Base-by-base conservation (phyloP, 2,888 invertebrate species). In the Drosophila meridiana region DNA sequence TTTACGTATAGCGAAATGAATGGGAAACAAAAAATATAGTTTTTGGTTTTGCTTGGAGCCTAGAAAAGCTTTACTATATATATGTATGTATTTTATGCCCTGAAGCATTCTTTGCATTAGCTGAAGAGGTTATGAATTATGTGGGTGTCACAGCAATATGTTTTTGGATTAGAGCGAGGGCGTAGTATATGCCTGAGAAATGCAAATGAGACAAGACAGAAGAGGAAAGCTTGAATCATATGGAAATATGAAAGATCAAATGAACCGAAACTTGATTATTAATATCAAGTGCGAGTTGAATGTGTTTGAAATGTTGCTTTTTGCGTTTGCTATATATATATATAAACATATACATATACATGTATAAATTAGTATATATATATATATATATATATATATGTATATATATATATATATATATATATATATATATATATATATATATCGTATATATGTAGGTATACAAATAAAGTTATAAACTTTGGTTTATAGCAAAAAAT, bases 71-170 rank as follows among this genome's bases (percentile, higher is more conserved):
- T 73, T 80, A 58, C 50, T 80, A 59, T 73, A 72, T 14, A 4
- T 14, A n/a, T 40, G 14, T 26, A 26, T 45, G 26, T 83, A 43
- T 57, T n/a, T 40, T 2, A 55, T 55, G 78, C 71, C 66, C 65
- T 66, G 50, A 71, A 71, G 72, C 72, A 66, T 45, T 58, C 66
- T 47, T 58, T 61, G 70, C 77, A 73, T 80, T 71, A 80, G 71
- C 75, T 76, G 76, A 73, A 76, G 78, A 82, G 74, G 69, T 70
- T 79, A 67, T 69, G 65, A 45, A 73, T 42, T 42, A 70, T 77
- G 32, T 47, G 38, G 68, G 64, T 71, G 79, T 83, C 84, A 83
- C 79, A 83, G 83, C 84, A 76, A 81, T 81, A 72, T 72, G 65
- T 69, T 67, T 28, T 26, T 26, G 53, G 43, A 20, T 20, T 34